phyloP scores from a whole-genome alignment of 2,113 vertebrate genomes.

The Caloenas nicobarica region DNA sequence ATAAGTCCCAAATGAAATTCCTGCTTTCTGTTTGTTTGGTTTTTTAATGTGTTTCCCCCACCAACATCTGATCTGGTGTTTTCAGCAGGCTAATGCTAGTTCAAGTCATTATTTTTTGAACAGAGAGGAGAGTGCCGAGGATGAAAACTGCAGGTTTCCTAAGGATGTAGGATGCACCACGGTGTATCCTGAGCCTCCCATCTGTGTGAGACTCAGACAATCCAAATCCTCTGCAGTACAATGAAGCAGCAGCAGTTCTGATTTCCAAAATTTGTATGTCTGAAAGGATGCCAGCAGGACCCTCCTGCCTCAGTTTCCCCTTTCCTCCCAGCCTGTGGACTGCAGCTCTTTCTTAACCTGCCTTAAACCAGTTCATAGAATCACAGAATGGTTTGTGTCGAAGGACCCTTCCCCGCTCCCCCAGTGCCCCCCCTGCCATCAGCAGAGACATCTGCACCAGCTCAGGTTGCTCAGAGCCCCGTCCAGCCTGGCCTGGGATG shows the following conservation, averaged over 20 bases:
- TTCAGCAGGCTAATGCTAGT: neutral
- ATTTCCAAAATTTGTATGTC: neutral
- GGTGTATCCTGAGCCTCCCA: too few species aligned
- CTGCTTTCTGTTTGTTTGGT: neutral
- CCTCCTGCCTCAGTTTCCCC: neutral
- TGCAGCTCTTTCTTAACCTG: neutral
- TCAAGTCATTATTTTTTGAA: neutral
- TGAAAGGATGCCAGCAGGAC: neutral
- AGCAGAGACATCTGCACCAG: too few species aligned
- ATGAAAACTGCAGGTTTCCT: too few species aligned
- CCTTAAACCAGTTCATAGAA: neutral
- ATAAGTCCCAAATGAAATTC: neutral
- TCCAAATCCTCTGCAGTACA: fast-evolving
- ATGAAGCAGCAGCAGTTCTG: neutral
- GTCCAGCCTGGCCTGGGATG: too few species aligned
- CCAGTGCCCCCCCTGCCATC: too few species aligned
- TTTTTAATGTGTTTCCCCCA: too few species aligned
- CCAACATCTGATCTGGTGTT: fast-evolving
- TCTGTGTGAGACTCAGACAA: too few species aligned
- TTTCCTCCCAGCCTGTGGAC: neutral
- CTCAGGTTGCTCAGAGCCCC: too few species aligned
- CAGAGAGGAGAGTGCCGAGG: too few species aligned
- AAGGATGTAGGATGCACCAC: too few species aligned
- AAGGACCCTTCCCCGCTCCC: too few species aligned
- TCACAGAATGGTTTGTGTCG: too few species aligned